Evolutionary conservation across 2,888 invertebrate genomes (phyloP), one percentile per base, ranked within the genome.

Genomic region (Pyrgus malvae): DNA sequence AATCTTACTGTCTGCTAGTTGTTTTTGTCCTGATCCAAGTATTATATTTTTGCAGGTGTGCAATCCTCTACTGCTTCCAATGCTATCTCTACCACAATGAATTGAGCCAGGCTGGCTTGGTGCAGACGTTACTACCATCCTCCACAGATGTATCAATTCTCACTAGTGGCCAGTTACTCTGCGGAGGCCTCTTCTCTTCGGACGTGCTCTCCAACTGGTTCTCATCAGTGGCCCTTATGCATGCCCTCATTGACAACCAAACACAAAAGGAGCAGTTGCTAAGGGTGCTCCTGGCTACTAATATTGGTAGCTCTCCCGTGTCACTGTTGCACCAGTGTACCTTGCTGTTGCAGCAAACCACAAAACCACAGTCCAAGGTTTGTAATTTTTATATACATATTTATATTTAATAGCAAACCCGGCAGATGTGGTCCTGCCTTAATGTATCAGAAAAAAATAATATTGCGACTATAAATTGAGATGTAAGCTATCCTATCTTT

Each of bases 61-160:
- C 99, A 0, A 98, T 99, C 1, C 93, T 99, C 0, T 99, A 99
- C 82, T 98, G 98, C 79, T 99, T 99, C 82, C 95, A 99, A 89
- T 98, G 98, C 77, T 99, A 96, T 79, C 90, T 99, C 6, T 97
- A 95, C 79, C 97, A 96, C 83, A 99, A 99, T 80, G 96, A 97
- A 76, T 91, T 93, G 21, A 96, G 96, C 2, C 98, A 98, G 79
- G 94, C 94, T 0, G 93, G 95, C 64, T 93, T 99, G 1, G 95
- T 99, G 0, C 96, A 97, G 74, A 99, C 99, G 0, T 91, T 99
- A 0, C 88, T 99, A 9, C 99, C 99, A 0, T 95, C 97, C 1
- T 93, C 95, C 21, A 92, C 94, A 0, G 97, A 96, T 72, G 94
- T 93, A 5, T 91, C 93, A 0, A 91, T 92, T 3, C 80, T 95